These are phyloP conservation scores for Morpho deidamia DNA, from an alignment of 2,888 invertebrate species.

Conservation along the genomic window DNA sequence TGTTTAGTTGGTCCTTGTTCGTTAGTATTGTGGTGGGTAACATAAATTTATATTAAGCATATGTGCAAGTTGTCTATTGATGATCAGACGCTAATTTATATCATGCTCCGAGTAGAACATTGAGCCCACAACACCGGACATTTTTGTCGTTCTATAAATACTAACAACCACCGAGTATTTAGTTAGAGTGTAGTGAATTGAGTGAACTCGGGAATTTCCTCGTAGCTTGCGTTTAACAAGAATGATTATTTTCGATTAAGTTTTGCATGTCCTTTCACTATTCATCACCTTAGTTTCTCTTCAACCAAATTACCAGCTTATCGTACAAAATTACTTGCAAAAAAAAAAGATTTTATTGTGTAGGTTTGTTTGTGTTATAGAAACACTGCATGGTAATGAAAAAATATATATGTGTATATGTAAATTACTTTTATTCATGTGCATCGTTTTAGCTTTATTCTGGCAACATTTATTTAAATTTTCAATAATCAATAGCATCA, in stretches of 20 bases:
- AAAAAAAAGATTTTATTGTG: conserved; percentile 23
- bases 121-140: conserved; percentile 60
- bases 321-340: conserved; percentile 38
- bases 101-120: conserved; percentile 72
- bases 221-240: conserved; percentile 46
- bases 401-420: conserved; percentile 33
- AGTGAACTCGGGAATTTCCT: conserved; percentile 22
- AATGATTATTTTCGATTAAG: conserved; percentile 32
- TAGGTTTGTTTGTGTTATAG: conserved; percentile 27
- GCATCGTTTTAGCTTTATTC: conserved; percentile 45
- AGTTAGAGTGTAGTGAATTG: conserved; percentile 38
- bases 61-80: conserved; percentile 58
- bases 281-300: conserved; percentile 38
- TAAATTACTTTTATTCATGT: conserved; percentile 35
- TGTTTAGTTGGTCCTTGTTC: conserved; percentile 58
- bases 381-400: conserved; percentile 42
- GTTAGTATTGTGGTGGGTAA: conserved; percentile 66
- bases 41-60: conserved; percentile 51
- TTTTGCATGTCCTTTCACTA: conserved; percentile 48
- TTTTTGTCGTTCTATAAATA: conserved; percentile 42
- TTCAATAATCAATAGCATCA: no score
- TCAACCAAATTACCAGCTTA: conserved; percentile 35
- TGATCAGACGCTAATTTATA: conserved; percentile 53
- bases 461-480: background rate
- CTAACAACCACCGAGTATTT: conserved; percentile 58